These are phyloP conservation scores for Harmothoe impar DNA, from an alignment of 2,888 invertebrate genomes.

Conservation along the genomic window DNA sequence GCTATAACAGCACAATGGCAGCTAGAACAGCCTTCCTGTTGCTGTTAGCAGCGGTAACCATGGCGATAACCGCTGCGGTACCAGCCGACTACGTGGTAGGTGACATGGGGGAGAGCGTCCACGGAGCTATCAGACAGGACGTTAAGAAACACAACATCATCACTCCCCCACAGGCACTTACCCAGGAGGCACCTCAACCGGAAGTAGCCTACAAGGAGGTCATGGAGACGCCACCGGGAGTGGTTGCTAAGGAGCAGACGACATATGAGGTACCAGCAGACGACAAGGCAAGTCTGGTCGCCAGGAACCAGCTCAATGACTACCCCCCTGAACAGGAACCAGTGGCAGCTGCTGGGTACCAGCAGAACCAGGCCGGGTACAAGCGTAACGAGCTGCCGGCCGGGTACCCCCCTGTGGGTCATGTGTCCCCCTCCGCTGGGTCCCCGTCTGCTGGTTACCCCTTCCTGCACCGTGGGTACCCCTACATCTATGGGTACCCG, in stretches of 20 bases:
- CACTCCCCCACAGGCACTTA: not conserved
- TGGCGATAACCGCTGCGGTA: not conserved
- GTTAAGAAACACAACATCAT: not conserved
- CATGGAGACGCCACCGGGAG: not conserved
- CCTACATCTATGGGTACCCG: constrained; percentile 42
- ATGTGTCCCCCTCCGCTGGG: too few species aligned
- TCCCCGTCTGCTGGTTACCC: not conserved
- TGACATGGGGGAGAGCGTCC: not conserved
- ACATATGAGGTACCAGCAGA: not conserved
- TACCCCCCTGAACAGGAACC: not conserved
- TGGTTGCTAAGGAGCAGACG: not conserved
- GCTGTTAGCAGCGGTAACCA: not conserved
- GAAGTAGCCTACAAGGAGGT: not conserved
- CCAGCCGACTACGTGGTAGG: not conserved
- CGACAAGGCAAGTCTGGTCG: not conserved
- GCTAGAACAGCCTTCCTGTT: too few species aligned
- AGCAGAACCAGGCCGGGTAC: not conserved
- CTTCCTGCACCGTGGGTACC: not conserved
- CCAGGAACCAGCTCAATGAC: constrained; percentile 10
- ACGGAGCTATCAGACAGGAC: not conserved
- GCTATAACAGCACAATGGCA: too few species aligned
- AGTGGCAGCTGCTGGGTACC: not conserved
- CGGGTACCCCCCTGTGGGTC: not conserved
- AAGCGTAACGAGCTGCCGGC: not conserved
- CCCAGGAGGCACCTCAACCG: not conserved